Conservation (phyloP, 2,797 vertebrate genomes). For the Phrynocephalus guinanensis region DNA sequence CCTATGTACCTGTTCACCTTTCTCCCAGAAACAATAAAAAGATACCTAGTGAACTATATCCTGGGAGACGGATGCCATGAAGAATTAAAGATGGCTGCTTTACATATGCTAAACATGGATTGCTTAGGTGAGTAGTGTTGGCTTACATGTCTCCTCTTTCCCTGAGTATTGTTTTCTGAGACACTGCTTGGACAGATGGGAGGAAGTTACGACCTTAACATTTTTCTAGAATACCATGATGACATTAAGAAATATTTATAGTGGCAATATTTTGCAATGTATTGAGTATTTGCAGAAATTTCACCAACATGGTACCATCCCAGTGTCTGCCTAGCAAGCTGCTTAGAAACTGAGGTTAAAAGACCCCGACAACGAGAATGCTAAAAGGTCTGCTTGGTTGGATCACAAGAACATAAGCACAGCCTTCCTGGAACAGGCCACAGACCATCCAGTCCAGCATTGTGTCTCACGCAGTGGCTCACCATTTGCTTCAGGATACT, state of each 20-base stretch:
- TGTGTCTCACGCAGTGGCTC: too few relatives aligned
- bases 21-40: conserved; percentile 83
- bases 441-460: too few relatives aligned
- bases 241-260: conserved; percentile 1
- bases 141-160: background rate
- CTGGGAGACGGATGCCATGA: conserved; percentile 76
- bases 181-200: background rate
- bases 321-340: too few relatives aligned
- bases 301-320: background rate
- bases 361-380: too few relatives aligned
- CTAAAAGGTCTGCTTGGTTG: too few relatives aligned
- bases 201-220: background rate
- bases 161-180: background rate
- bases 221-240: background rate
- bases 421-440: too few relatives aligned
- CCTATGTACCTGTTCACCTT: conserved; percentile 87
- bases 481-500: too few relatives aligned
- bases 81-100: conserved; percentile 68
- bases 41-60: conserved; percentile 74
- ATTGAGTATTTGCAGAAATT: background rate
- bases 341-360: too few relatives aligned
- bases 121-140: conserved; percentile 83
- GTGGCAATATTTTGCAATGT: background rate
- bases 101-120: conserved; percentile 87
- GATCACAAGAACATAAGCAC: too few relatives aligned